Evolutionary conservation across 92 coral and sea anemone genomes (phyloP).

Genomic region (Epizoanthus scotinus): DNA sequence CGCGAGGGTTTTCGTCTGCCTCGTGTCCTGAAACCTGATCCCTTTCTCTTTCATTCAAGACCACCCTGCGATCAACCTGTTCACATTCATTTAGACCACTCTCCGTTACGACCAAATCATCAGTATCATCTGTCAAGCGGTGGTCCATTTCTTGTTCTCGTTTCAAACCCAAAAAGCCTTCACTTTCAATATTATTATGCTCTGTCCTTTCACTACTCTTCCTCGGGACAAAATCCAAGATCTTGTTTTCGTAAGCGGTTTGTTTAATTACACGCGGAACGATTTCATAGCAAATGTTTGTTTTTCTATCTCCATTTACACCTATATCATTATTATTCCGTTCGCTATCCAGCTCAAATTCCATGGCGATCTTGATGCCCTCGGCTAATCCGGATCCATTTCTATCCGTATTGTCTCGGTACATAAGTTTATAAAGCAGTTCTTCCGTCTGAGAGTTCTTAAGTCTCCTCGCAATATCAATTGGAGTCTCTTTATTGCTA

Average conservation of each 20-base stretch:
- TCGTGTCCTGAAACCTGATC: not conserved
- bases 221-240: not conserved
- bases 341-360: slow-evolving; percentile 11
- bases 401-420: slow-evolving; percentile 29
- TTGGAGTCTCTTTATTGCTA: slow-evolving; percentile 61
- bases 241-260: slow-evolving; percentile 15
- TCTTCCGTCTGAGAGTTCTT: slow-evolving; percentile 51
- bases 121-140: not conserved
- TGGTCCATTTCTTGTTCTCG: not conserved
- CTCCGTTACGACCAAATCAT: not conserved
- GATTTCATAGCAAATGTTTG: slow-evolving; percentile 41
- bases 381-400: slow-evolving; percentile 35
- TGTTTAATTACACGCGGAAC: slow-evolving; percentile 6
- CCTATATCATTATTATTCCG: slow-evolving; percentile 10
- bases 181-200: not conserved
- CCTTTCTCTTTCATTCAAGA: not conserved
- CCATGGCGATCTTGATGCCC: slow-evolving; percentile 49
- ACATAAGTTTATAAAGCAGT: slow-evolving; percentile 51
- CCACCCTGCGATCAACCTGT: not conserved
- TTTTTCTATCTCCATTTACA: slow-evolving; percentile 31
- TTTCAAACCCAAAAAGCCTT: not conserved
- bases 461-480: slow-evolving; percentile 64
- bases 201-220: not conserved
- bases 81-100: not conserved
- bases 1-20: not conserved